Percentiles rank a stretch among this genome's conserved stretches.
Conservation (phyloP, 2,113 vertebrate genomes). For the Spheniscus mendiculus region DNA sequence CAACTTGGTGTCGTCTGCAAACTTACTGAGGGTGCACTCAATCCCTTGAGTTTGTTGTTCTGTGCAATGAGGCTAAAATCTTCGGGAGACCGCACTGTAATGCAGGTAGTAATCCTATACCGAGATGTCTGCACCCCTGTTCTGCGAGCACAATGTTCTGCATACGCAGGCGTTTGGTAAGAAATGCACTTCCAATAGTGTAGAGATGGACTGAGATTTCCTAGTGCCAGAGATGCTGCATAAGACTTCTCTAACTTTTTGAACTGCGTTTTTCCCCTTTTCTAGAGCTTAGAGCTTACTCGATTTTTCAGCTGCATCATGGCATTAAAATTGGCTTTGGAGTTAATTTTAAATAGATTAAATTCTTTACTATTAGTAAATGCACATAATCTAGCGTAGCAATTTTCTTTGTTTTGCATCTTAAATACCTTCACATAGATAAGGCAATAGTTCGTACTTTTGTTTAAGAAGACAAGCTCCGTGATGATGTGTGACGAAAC, state of each 20-base stretch:
- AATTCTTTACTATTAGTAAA: background rate
- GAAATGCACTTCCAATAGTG: background rate
- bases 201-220: background rate
- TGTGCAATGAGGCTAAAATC: background rate
- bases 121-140: accelerated
- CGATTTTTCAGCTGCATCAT: background rate
- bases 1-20: no score
- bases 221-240: background rate
- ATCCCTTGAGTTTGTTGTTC: background rate
- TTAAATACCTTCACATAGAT: background rate
- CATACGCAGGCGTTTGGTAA: accelerated
- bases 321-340: background rate
- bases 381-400: background rate
- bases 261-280: background rate
- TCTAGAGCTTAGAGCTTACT: background rate
- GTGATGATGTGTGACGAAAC: background rate
- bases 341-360: background rate
- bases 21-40: no score
- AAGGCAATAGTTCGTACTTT: background rate
- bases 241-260: background rate
- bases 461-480: background rate
- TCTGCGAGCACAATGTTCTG: background rate
- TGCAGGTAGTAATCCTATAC: background rate
- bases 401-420: background rate
- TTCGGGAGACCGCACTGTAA: background rate